Conservation (phyloP, 2,888 invertebrate genomes). For the Anthophora plumipes region DNA sequence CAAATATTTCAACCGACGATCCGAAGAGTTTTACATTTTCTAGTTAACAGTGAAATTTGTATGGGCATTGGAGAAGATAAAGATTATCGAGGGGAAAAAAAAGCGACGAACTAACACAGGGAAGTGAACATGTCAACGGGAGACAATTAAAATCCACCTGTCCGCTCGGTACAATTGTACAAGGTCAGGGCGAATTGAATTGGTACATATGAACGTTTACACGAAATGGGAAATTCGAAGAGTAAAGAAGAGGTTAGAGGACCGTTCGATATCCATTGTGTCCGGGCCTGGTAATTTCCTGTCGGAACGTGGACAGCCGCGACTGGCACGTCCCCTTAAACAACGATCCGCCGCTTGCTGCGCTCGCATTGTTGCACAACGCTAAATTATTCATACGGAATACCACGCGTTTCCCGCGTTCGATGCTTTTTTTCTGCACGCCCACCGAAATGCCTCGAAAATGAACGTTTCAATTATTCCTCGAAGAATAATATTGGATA, state of each 20-base stretch:
- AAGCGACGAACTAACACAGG: too few relatives aligned
- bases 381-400: constrained; percentile 43
- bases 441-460: constrained; percentile 28
- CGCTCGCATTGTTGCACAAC: constrained; percentile 52
- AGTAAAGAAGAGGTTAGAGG: constrained; percentile 28
- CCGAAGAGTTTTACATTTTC: too few relatives aligned
- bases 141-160: not conserved
- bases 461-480: constrained; percentile 7
- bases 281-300: constrained; percentile 61
- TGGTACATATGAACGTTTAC: not conserved
- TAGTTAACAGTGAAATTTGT: too few relatives aligned
- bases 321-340: constrained; percentile 42
- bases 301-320: constrained; percentile 34
- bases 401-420: constrained; percentile 36
- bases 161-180: not conserved
- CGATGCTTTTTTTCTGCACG: constrained; percentile 25
- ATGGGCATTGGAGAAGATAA: too few relatives aligned
- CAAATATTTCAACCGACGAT: too few relatives aligned
- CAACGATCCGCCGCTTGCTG: constrained; percentile 40
- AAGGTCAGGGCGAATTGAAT: not conserved
- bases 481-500: not conserved
- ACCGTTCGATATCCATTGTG: constrained; percentile 39
- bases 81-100: too few relatives aligned
- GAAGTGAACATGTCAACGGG: too few relatives aligned
- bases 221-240: constrained; percentile 48